A percentile compares a stretch with the other conserved stretches of the same genome.
phyloP scores from a whole-genome alignment of 2,888 invertebrate genomes.

The Blera fallax region DNA sequence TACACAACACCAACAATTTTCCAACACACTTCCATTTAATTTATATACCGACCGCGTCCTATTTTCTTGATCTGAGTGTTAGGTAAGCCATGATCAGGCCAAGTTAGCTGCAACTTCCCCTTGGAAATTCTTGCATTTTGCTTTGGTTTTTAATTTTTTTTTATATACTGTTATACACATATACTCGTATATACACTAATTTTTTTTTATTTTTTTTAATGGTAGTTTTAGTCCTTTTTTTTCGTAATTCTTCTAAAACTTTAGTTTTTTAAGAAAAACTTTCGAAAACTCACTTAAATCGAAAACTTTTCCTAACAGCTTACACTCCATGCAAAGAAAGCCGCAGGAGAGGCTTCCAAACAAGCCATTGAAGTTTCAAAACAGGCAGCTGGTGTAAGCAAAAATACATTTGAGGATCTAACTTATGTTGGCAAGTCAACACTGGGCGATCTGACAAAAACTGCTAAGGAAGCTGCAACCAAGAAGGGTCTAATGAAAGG shows the following conservation, averaged over 20 bases:
- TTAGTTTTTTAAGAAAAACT: neutral
- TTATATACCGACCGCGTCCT: too few relatives aligned
- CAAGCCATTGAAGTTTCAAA: conserved; percentile 93
- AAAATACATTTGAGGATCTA: conserved; percentile 93
- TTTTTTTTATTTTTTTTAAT: neutral
- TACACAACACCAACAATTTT: neutral
- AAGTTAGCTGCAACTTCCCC: too few relatives aligned
- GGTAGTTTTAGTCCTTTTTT: conserved; percentile 1
- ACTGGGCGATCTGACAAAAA: conserved; percentile 94
- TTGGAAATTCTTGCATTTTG: conserved; percentile 1
- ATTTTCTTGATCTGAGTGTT: too few relatives aligned
- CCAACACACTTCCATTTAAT: too few relatives aligned
- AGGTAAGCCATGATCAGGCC: too few relatives aligned
- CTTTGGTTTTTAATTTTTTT: conserved; percentile 7
- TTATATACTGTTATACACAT: neutral
- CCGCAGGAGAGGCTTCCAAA: conserved; percentile 93
- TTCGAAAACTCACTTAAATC: neutral
- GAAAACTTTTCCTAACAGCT: conserved; percentile 82
- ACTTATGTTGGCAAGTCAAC: conserved; percentile 95
- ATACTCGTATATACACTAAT: neutral
- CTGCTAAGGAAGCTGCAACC: conserved; percentile 92
- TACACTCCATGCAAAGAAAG: conserved; percentile 93
- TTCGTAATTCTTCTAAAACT: neutral
- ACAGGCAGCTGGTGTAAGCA: conserved; percentile 93
- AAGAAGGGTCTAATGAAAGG: conserved; percentile 91